phyloP scores from a whole-genome alignment of 2,797 vertebrate genomes.

The Alauda arvensis region DNA sequence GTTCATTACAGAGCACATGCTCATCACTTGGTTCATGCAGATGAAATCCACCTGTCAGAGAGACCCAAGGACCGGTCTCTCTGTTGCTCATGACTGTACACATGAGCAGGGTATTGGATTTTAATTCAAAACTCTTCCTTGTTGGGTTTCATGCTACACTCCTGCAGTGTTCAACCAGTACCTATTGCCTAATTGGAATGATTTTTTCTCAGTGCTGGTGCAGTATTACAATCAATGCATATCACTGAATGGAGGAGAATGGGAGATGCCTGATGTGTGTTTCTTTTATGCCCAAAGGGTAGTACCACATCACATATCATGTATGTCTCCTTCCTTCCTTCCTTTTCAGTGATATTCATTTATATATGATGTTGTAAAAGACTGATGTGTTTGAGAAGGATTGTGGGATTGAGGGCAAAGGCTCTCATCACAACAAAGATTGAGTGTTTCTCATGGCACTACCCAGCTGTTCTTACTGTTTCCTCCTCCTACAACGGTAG shows the following conservation, averaged over 20 bases:
- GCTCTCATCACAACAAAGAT: not conserved
- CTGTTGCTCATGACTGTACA: constrained; percentile 24
- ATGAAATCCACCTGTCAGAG: constrained; percentile 42
- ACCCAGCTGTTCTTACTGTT: not conserved
- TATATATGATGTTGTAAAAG: not conserved
- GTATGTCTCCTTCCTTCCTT: constrained; percentile 47
- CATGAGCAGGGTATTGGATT: constrained; percentile 38
- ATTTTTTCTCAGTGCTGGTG: not conserved
- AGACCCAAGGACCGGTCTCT: not conserved
- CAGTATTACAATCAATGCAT: not conserved
- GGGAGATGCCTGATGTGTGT: constrained; percentile 48
- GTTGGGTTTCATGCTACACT: not conserved
- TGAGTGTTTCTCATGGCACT: not conserved
- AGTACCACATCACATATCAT: not conserved
- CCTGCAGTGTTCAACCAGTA: constrained; percentile 59
- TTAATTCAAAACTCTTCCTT: constrained; percentile 11
- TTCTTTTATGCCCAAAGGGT: not conserved
- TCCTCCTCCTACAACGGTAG: constrained; percentile 35
- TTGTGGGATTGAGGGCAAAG: not conserved
- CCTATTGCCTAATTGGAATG: not conserved
- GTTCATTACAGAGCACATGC: constrained; percentile 6
- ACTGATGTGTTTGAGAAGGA: not conserved
- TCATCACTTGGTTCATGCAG: not conserved
- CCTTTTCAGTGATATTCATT: constrained; percentile 32
- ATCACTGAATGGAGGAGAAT: constrained; percentile 38